Evolutionary conservation across 2,888 invertebrate genomes (phyloP), one percentile per base, ranked within the genome.

Genomic region (Hyposoter didymator): DNA sequence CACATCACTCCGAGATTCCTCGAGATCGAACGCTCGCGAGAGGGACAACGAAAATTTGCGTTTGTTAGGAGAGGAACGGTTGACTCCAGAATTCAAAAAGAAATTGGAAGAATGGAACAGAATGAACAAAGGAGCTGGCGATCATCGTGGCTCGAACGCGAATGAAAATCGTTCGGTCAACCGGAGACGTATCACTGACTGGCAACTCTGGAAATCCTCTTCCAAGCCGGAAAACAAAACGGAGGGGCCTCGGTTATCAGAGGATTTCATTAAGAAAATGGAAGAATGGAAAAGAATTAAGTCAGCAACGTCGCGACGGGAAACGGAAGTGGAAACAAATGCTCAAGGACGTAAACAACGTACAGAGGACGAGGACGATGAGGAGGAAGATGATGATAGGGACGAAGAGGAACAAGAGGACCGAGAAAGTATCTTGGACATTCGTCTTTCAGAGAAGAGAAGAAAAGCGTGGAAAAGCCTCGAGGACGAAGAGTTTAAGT

Each of bases 61-160:
- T 88, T 90, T 94, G 82, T 91, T 94, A 14, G 94, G 94, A 17
- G 97, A 97, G 89, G 97, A 97, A 80, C 96, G 97, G 91, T 93
- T 97, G 7, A 96, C 97, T 0, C 96, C 97, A 0, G 97, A 97
- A 90, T 97, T 97, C 91, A 95, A 96, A 73, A 97, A 97, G 93
- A 98, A 98, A 92, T 94, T 98, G 43, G 96, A 97, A 88, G 98
- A 98, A 93, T 98, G 98, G 98, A 97, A 98, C 90, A 96, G 96
- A 78, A 96, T 96, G 90, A 96, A 96, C 90, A 96, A 95, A 85
- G 93, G 94, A 91, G 86, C 88, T 22, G 19, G 78, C 0, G 87
- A 84, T 0, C 59, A 86, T 8, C 89, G 90, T 2, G 87, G 87
- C 7, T 82, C 89, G 39, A 87, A 88, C 4, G 84, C 90, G 28